Conservation (phyloP, 1,140 invertebrate species). For the Macrocentrus cingulum region DNA sequence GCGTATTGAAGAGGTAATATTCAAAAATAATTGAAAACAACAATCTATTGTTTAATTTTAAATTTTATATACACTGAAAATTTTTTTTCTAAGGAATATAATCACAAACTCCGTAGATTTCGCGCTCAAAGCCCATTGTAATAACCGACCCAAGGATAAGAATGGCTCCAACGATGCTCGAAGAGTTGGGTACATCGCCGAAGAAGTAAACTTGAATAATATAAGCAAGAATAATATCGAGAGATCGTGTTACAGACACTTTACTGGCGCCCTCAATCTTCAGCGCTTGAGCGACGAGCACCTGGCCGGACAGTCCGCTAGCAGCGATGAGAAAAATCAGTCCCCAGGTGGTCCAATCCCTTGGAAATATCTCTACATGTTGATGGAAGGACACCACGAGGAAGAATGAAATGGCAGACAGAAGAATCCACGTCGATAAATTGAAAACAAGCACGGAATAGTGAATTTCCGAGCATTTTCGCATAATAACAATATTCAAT, state of each 20-base stretch:
- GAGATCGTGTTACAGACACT: slow-evolving; percentile 59
- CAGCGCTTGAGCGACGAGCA: slow-evolving; percentile 57
- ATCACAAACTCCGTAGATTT: slow-evolving; percentile 53
- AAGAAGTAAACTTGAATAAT: slow-evolving; percentile 60
- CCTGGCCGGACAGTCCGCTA: slow-evolving; percentile 56
- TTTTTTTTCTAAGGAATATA: slow-evolving; percentile 53
- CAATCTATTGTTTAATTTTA: too few relatives aligned
- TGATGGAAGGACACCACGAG: slow-evolving; percentile 40
- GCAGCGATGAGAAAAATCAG: slow-evolving; percentile 44
- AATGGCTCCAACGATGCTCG: slow-evolving; percentile 53
- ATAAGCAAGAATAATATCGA: slow-evolving; percentile 61
- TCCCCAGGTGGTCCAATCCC: slow-evolving; percentile 49
- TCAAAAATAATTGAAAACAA: too few relatives aligned
- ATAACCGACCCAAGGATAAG: slow-evolving; percentile 58
- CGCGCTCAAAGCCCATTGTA: slow-evolving; percentile 59
- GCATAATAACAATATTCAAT: slow-evolving; percentile 60
- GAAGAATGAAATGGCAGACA: slow-evolving; percentile 47
- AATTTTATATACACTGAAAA: too few relatives aligned
- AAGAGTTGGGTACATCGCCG: slow-evolving; percentile 54
- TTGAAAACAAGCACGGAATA: slow-evolving; percentile 59
- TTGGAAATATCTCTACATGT: slow-evolving; percentile 40
- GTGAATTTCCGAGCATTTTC: slow-evolving; percentile 60
- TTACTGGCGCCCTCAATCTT: slow-evolving; percentile 60
- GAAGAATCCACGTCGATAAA: slow-evolving; percentile 55
- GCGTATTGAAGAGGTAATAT: too few relatives aligned